Percentiles rank a stretch among this genome's conserved stretches.
Evolutionary conservation across 2,888 invertebrate genomes (phyloP).

Genomic region (Balanococcus diminutus): DNA sequence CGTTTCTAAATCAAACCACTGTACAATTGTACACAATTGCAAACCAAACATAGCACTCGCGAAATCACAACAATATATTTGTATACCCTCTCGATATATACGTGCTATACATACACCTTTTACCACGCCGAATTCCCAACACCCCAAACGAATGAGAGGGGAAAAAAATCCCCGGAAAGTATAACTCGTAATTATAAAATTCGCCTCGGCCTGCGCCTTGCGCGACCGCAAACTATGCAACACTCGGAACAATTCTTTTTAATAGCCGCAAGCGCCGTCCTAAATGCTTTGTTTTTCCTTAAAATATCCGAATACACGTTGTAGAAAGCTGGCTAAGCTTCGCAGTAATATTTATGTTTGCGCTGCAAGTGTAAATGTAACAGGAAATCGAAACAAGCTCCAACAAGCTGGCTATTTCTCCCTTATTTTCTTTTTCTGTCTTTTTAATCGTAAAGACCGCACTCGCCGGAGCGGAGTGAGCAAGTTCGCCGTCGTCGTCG

Average conservation of each 20-base stretch:
- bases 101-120: too few relatives aligned
- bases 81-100: neutral
- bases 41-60: neutral
- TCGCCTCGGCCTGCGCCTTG: neutral
- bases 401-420: slow-evolving; percentile 12
- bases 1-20: neutral
- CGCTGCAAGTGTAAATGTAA: slow-evolving; percentile 33
- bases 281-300: slow-evolving; percentile 21
- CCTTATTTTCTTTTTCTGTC: slow-evolving; percentile 35
- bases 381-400: slow-evolving; percentile 35
- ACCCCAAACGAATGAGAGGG: neutral
- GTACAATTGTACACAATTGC: neutral
- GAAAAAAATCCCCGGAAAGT: neutral
- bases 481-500: too few relatives aligned
- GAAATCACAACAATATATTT: neutral
- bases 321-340: slow-evolving; percentile 10
- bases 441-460: slow-evolving; percentile 24
- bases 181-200: slow-evolving; percentile 11
- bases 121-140: neutral
- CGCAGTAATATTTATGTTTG: slow-evolving; percentile 8
- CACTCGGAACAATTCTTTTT: slow-evolving; percentile 1
- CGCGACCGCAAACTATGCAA: neutral
- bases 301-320: slow-evolving; percentile 24
- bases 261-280: slow-evolving; percentile 20
- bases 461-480: too few relatives aligned